Percentiles rank a stretch among this genome's conserved stretches.
phyloP scores from a whole-genome alignment of 2,797 vertebrate genomes.

The Threskiornis aethiopicus region DNA sequence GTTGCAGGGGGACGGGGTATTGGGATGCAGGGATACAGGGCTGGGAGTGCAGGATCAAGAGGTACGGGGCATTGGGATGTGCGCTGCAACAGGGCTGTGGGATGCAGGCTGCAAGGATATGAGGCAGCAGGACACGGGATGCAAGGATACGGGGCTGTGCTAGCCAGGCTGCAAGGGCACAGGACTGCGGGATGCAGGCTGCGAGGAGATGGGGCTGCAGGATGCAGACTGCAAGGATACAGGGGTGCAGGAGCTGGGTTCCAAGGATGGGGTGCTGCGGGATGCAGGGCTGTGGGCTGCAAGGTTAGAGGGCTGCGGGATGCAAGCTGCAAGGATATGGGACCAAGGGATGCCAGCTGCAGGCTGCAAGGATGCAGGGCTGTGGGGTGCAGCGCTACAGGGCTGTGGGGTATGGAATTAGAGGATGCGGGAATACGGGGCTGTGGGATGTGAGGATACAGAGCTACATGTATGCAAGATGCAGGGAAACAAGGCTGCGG shows the following conservation, averaged over 20 bases:
- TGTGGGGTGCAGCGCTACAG: not conserved
- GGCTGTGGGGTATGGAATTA: not conserved
- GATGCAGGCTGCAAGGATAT: not conserved
- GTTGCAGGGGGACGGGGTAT: not conserved
- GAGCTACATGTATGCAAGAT: not conserved
- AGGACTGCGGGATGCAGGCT: not conserved
- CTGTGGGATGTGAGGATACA: not conserved
- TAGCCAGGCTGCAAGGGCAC: not conserved
- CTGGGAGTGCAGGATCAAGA: not conserved
- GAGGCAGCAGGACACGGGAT: not conserved
- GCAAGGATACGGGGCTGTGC: not conserved
- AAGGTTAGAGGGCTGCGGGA: not conserved
- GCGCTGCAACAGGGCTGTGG: rapidly evolving
- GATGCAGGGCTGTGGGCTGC: not conserved
- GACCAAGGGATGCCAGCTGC: not conserved
- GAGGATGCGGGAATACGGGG: not conserved
- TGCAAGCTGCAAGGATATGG: not conserved
- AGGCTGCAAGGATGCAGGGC: not conserved
- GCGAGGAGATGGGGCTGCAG: not conserved
- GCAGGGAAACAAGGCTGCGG: not conserved
- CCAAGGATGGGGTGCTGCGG: not conserved
- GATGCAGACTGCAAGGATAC: not conserved
- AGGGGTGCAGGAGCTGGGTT: no score
- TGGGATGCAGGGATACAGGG: not conserved
- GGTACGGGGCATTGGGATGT: rapidly evolving